A percentile compares a stretch with the other conserved stretches of the same genome.
Evolutionary conservation across 2,113 vertebrate genomes (phyloP).

Genomic region (Ptychochromis oligacanthus): DNA sequence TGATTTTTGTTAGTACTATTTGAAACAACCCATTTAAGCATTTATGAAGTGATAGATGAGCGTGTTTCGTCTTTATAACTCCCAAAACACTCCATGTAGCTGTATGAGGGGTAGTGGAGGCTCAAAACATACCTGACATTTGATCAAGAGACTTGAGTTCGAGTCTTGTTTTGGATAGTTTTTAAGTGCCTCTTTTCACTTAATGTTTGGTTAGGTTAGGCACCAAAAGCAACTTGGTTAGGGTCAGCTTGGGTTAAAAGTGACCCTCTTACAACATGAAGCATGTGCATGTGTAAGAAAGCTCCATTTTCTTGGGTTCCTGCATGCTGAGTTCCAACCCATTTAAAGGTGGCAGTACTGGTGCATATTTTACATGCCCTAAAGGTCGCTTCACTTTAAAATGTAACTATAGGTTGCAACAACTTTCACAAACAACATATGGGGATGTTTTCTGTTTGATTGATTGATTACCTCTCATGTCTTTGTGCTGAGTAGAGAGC

Average conservation of each 20-base stretch:
- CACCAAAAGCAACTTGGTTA: background rate
- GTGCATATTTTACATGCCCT: background rate
- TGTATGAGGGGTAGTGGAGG: background rate
- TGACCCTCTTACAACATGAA: background rate
- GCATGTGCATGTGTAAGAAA: background rate
- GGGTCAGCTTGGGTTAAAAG: background rate
- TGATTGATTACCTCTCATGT: background rate
- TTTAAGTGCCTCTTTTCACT: background rate
- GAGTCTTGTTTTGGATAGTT: too few relatives aligned
- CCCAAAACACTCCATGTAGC: background rate
- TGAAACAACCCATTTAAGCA: background rate
- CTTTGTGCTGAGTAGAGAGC: background rate
- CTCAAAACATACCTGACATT: background rate
- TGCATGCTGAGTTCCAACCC: background rate
- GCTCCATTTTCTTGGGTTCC: too few relatives aligned
- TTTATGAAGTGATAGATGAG: background rate
- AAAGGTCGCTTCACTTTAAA: background rate
- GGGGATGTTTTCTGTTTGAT: background rate
- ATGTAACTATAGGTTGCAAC: background rate
- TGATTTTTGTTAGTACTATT: background rate
- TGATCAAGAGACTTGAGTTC: too few relatives aligned
- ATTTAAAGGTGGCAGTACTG: background rate
- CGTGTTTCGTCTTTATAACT: background rate
- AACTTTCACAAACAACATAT: background rate
- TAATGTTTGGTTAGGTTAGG: background rate